phyloP scores from a whole-genome alignment of 2,797 vertebrate genomes.

The Streptopelia turtur region DNA sequence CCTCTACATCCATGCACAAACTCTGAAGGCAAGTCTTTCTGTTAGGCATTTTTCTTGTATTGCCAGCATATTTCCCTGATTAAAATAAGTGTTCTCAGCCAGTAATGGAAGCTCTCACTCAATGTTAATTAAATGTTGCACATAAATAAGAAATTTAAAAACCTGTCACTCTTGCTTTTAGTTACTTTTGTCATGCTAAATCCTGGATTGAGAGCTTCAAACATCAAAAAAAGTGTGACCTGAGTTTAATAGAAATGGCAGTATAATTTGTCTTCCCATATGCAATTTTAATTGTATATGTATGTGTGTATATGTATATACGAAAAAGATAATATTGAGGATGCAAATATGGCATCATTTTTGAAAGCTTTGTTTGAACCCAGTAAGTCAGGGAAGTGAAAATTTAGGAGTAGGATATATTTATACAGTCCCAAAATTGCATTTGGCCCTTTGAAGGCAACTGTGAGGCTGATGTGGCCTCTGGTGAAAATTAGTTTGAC shows the following conservation, averaged over 20 bases:
- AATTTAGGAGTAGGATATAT: not conserved
- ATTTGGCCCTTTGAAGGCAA: too few species aligned
- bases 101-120: conserved; percentile 24
- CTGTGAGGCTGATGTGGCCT: too few species aligned
- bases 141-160: conserved; percentile 28
- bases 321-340: not conserved
- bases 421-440: too few species aligned
- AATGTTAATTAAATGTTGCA: not conserved
- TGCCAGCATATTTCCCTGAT: not conserved
- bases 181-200: not conserved
- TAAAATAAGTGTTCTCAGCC: not conserved
- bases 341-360: not conserved
- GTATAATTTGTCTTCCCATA: not conserved
- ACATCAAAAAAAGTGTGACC: not conserved
- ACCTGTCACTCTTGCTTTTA: not conserved
- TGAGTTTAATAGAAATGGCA: not conserved
- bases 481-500: too few species aligned
- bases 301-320: not conserved
- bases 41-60: not conserved
- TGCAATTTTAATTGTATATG: not conserved
- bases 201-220: not conserved
- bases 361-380: not conserved
- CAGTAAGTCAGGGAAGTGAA: not conserved
- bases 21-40: not conserved
- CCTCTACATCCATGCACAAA: not conserved